Evolutionary conservation across 2,113 vertebrate species (phyloP).

Genomic region (Thalassarche chlororhynchos): DNA sequence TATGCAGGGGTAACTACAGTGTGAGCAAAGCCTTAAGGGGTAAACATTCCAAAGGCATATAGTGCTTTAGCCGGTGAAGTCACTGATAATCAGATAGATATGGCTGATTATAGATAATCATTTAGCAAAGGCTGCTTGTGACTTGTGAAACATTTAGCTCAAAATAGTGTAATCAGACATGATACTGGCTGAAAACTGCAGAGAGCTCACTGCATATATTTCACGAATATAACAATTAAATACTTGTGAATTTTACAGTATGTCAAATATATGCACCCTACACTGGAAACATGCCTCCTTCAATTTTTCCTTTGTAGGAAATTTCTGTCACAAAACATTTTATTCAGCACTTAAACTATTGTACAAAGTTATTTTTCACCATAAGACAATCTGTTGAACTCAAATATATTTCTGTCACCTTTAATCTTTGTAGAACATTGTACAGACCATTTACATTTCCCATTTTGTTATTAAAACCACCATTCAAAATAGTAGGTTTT

Average conservation of each 20-base stretch:
- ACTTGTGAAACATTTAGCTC: background rate
- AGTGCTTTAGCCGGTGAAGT: background rate
- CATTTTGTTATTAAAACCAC: background rate
- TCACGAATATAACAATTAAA: background rate
- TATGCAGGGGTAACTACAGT: background rate
- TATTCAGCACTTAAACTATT: background rate
- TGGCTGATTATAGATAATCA: background rate
- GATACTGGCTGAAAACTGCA: constrained; percentile 6
- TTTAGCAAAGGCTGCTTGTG: background rate
- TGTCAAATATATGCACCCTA: background rate
- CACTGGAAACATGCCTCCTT: constrained; percentile 17
- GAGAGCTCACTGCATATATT: background rate
- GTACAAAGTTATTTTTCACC: background rate
- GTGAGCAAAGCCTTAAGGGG: background rate
- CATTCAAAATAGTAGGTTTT: background rate
- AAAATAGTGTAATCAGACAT: background rate
- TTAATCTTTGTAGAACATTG: background rate
- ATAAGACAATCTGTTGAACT: background rate
- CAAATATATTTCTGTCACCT: background rate
- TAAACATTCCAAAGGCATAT: background rate
- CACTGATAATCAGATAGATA: background rate
- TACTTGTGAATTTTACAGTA: background rate
- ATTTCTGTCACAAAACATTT: constrained; percentile 25
- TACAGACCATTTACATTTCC: background rate
- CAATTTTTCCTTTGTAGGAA: background rate